Evolutionary conservation across 2,113 vertebrate species (phyloP), one percentile per base, ranked within the genome.

Genomic region (Sciurus niger): DNA sequence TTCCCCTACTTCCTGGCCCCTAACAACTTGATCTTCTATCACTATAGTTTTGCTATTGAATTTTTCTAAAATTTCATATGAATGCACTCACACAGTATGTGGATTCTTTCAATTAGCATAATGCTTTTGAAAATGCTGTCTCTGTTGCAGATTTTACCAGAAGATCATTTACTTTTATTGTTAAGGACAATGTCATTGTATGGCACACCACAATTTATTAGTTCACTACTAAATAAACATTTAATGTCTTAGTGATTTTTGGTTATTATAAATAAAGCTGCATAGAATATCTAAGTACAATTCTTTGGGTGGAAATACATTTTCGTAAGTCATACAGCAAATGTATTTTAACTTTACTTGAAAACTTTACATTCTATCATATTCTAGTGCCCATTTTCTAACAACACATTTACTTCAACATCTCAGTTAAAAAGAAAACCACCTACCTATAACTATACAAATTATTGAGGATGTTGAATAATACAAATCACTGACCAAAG

Each of bases 331-430:
- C 43, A 74, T 48, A 79, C 0, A 65, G 48, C 30, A 79, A 94
- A 92, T 46, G 6, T 65, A 67, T 84, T 6, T 90, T 68, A 55
- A 63, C 34, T 86, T 65, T 80, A 58, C 30, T 80, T 34, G 12
- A 92, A 92, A 78, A 43, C 14, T 55, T 92, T 77, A 58, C 14
- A 78, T 91, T 95, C 20, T 22, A 24, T 58, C 55, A 58, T 22
- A 95, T 67, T 70, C 72, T 70, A 28, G 4, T 80, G 72, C 32
- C 51, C n/a, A 84, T 70, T 87, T 92, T 63, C 92, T 37, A 92
- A 80, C 17, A 78, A 73, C 22, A 80, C 1, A 84, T 70, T 95
- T 95, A 20, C 67, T 93, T 96, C 53, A 94, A 18, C 76, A 46
- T 63, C 67, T 97, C 63, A 24, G 37, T 48, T 67, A 30, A 90